Conservation (phyloP, 2,888 invertebrate species). For the Saturnia japonica region DNA sequence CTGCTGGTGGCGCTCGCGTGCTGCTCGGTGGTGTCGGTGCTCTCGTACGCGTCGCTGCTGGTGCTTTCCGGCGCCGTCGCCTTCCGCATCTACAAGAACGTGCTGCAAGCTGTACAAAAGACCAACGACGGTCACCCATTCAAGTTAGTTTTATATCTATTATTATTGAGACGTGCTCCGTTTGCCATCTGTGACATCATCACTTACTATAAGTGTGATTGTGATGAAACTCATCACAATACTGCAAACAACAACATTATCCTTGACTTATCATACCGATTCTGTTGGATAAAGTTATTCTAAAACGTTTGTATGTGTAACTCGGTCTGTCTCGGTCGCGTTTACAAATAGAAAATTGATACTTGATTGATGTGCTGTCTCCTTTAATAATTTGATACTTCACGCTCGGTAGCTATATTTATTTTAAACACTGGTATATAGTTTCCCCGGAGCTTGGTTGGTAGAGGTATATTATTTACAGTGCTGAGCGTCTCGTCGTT, state of each 20-base stretch:
- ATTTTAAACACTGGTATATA: neutral
- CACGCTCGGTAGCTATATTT: neutral
- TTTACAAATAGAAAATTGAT: slow-evolving; percentile 3
- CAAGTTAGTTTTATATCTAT: slow-evolving; percentile 93
- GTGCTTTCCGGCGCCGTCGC: slow-evolving; percentile 93
- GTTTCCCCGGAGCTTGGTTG: neutral
- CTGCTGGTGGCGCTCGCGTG: slow-evolving; percentile 96
- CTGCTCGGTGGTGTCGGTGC: slow-evolving; percentile 97
- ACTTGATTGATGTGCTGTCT: slow-evolving; percentile 13
- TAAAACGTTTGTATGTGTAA: neutral
- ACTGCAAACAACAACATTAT: too few species aligned
- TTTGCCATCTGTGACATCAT: too few species aligned
- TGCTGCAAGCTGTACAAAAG: slow-evolving; percentile 97
- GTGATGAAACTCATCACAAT: too few species aligned
- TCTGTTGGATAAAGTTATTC: neutral
- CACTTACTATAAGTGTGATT: too few species aligned
- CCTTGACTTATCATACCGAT: too few species aligned
- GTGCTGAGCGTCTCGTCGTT: neutral
- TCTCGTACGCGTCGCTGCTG: slow-evolving; percentile 94
- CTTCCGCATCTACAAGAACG: slow-evolving; percentile 98
- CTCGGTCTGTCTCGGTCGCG: neutral
- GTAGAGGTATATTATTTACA: too few species aligned
- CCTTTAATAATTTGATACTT: neutral
- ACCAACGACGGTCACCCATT: slow-evolving; percentile 98
- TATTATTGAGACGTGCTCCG: too few species aligned